Conservation (phyloP, 2,113 vertebrate species). For the Eretmodus cyanostictus region DNA sequence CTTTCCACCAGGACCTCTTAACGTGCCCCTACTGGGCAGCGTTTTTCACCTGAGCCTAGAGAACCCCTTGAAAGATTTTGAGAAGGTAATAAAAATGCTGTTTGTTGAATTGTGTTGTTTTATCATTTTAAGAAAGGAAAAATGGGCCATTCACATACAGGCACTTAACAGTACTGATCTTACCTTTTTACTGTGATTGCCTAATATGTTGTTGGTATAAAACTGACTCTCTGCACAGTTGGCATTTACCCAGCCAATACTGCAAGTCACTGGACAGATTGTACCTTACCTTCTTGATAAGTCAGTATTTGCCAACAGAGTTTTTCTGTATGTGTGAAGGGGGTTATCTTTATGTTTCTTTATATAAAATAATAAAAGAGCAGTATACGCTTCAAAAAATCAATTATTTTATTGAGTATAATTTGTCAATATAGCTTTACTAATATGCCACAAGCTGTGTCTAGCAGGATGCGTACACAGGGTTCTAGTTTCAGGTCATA, state of each 20-base stretch:
- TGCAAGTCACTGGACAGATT: neutral
- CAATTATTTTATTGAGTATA: neutral
- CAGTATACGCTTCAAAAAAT: neutral
- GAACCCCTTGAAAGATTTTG: slow-evolving; percentile 61
- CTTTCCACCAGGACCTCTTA: slow-evolving; percentile 64
- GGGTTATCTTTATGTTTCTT: neutral
- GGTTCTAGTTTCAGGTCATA: neutral
- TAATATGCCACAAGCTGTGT: neutral
- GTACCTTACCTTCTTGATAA: neutral
- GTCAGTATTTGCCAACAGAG: neutral
- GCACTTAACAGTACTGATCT: neutral
- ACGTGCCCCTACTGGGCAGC: slow-evolving; percentile 61
- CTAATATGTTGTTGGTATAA: neutral
- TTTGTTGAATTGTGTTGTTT: neutral
- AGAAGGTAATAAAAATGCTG: slow-evolving; percentile 38
- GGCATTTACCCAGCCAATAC: neutral
- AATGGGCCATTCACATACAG: neutral
- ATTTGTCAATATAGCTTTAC: neutral
- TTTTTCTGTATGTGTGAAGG: neutral
- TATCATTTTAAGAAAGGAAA: neutral
- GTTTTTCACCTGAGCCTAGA: slow-evolving; percentile 48
- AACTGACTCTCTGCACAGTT: neutral
- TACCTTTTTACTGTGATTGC: neutral
- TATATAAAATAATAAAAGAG: neutral
- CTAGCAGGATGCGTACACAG: neutral